Percentiles rank a stretch among this genome's conserved stretches.
Evolutionary conservation across 2,113 vertebrate genomes (phyloP).

Genomic region (Bothrops jararaca): DNA sequence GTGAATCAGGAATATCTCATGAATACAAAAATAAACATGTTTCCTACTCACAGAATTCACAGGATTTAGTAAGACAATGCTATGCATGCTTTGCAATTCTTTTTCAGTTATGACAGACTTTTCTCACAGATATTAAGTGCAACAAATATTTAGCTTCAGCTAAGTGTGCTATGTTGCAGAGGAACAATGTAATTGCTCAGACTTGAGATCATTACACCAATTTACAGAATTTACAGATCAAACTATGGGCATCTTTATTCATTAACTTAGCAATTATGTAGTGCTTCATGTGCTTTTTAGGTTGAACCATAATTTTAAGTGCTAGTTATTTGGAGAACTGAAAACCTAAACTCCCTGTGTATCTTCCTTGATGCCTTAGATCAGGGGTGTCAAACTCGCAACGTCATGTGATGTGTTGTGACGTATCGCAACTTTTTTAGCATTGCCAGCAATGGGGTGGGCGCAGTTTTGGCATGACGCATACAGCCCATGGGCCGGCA

Average conservation of each 20-base stretch:
- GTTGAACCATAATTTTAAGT: background rate
- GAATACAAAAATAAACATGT: background rate
- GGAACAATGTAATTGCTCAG: background rate
- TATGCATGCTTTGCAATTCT: slow-evolving; percentile 3
- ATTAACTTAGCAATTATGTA: background rate
- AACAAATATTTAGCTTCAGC: slow-evolving; percentile 14
- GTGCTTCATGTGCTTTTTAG: background rate
- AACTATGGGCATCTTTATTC: background rate
- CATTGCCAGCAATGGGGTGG: too few species aligned
- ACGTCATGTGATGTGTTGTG: too few species aligned
- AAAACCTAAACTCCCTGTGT: background rate
- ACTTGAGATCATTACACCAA: background rate
- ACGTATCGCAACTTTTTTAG: too few species aligned
- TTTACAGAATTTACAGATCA: background rate
- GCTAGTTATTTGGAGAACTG: background rate
- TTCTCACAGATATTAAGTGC: slow-evolving; percentile 11
- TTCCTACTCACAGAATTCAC: background rate
- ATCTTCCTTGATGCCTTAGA: background rate
- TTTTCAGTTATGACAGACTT: background rate
- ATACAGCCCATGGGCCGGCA: too few species aligned
- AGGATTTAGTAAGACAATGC: background rate
- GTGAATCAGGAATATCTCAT: background rate
- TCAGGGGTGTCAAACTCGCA: background rate
- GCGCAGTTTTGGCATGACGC: too few species aligned
- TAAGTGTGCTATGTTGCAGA: background rate